phyloP scores from a whole-genome alignment of 2,888 invertebrate genomes.

The Argyra leucocephala region DNA sequence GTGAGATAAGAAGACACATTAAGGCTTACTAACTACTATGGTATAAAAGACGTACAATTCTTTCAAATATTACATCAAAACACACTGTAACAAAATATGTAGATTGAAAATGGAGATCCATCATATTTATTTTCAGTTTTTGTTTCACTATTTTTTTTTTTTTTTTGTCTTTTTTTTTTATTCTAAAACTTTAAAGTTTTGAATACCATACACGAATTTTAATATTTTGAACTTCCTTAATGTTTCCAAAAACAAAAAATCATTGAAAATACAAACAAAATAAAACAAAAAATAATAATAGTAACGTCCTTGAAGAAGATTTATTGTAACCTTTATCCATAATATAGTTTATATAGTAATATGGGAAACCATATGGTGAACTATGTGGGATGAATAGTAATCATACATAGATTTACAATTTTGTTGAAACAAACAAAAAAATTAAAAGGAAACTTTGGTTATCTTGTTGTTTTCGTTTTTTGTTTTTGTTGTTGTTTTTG shows the following conservation, averaged over 20 bases:
- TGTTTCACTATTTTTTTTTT: no score
- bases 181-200: not conserved
- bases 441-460: no score
- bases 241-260: not conserved
- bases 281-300: not conserved
- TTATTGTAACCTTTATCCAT: not conserved
- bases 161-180: no score
- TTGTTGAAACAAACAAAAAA: not conserved
- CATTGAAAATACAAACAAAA: not conserved
- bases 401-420: not conserved
- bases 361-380: not conserved
- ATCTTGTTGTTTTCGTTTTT: no score
- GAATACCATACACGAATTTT: not conserved
- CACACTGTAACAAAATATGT: no score
- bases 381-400: not conserved
- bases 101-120: no score
- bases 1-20: no score
- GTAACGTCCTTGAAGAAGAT: not conserved
- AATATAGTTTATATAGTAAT: not conserved
- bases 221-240: not conserved
- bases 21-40: no score
- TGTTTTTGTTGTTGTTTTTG: no score
- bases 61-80: no score
- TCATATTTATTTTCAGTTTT: no score
- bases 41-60: no score